phyloP scores from a whole-genome alignment of 53 echinoderm and acorn worm species.

The Actinopyga echinites region DNA sequence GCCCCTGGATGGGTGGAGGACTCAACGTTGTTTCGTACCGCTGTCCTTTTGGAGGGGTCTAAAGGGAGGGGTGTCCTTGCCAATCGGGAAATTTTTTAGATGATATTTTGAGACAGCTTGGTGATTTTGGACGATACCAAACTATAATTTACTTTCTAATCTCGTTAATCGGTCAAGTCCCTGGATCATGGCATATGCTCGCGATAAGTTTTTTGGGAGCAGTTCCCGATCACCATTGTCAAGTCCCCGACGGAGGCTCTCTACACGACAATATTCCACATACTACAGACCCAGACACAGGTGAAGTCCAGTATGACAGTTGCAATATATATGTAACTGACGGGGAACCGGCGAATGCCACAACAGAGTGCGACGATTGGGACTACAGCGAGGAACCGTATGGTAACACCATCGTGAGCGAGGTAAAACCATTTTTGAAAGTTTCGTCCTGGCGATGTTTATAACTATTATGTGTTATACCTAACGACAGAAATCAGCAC shows the following conservation, averaged over 20 bases:
- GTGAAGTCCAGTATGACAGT: conserved; percentile 53
- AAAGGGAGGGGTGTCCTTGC: no score
- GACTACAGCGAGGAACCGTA: conserved; percentile 61
- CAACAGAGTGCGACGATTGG: conserved; percentile 78
- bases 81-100: no score
- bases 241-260: conserved; percentile 31
- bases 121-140: conserved; percentile 88
- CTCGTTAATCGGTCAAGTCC: conserved; percentile 82
- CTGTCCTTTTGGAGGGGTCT: no score
- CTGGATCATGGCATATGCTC: conserved; percentile 92
- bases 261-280: conserved; percentile 51
- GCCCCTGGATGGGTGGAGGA: no score
- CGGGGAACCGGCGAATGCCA: conserved; percentile 51
- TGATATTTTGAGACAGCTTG: conserved; percentile 70
- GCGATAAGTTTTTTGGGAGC: conserved; percentile 88
- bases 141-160: conserved; percentile 79
- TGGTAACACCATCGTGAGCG: conserved; percentile 78
- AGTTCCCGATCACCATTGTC: conserved; percentile 75
- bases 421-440: conserved; percentile 48
- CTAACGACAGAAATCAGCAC: no score
- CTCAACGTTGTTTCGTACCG: no score
- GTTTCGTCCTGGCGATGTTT: no score
- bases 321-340: conserved; percentile 63
- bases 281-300: conserved; percentile 23
- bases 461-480: no score